These are phyloP conservation scores for Pelecanus crispus DNA, from an alignment of 2,113 vertebrate species.

Conservation along the genomic window DNA sequence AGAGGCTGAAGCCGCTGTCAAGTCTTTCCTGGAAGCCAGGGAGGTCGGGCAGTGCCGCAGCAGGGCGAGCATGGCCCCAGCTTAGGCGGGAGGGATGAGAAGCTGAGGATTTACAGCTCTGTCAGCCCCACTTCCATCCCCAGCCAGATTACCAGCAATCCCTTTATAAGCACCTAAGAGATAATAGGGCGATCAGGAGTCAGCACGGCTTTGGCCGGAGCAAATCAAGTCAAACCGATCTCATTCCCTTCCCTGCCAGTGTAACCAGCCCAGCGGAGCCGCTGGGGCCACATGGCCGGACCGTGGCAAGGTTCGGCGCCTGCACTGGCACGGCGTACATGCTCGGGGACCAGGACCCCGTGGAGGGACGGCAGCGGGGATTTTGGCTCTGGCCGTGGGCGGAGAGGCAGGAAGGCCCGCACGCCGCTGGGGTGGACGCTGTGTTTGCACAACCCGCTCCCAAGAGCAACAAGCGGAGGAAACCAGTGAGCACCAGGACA, in stretches of 20 bases:
- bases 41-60: background rate
- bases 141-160: background rate
- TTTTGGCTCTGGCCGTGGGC: background rate
- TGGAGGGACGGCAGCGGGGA: background rate
- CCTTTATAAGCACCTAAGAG: background rate
- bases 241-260: background rate
- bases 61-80: background rate
- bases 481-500: background rate
- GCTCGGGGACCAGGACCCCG: background rate
- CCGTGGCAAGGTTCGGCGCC: rapidly evolving
- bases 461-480: background rate
- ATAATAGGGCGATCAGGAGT: background rate
- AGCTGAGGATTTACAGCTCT: background rate
- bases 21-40: background rate
- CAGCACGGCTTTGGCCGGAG: background rate
- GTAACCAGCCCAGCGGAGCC: background rate
- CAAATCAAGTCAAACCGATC: background rate
- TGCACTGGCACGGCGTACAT: rapidly evolving
- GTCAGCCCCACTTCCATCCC: background rate
- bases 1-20: background rate
- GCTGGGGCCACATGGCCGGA: rapidly evolving
- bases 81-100: background rate
- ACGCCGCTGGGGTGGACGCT: background rate
- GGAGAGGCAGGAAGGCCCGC: background rate
- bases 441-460: background rate